Percentiles rank a stretch among this genome's conserved stretches.
Evolutionary conservation across 1,140 invertebrate species (phyloP).

Genomic region (Bombus affinis): DNA sequence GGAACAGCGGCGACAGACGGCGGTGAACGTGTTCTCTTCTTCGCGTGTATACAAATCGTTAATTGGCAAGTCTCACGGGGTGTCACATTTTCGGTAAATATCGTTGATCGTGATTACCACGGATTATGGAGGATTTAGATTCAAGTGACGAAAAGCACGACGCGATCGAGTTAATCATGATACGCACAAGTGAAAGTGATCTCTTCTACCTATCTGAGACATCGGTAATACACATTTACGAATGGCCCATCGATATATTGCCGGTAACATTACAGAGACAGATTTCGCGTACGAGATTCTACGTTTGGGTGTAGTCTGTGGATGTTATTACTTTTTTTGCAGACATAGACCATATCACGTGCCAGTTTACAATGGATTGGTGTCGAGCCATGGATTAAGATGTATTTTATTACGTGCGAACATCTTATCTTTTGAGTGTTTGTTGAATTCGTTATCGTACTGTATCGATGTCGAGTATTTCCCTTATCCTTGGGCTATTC

Average conservation of each 20-base stretch:
- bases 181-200: constrained; percentile 56
- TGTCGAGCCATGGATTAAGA: constrained; percentile 49
- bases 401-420: constrained; percentile 53
- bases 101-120: neutral
- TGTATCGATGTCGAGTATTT: constrained; percentile 66
- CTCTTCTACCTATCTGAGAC: constrained; percentile 3
- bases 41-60: neutral
- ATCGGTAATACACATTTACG: constrained; percentile 45
- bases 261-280: neutral
- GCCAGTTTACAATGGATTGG: constrained; percentile 38
- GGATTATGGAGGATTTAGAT: neutral
- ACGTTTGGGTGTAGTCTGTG: neutral
- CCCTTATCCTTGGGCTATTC: constrained; percentile 32
- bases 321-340: constrained; percentile 1
- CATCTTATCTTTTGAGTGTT: constrained; percentile 72
- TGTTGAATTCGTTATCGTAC: constrained; percentile 69
- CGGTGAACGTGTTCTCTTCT: constrained; percentile 9
- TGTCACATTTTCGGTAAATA: neutral
- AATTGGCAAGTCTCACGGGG: neutral
- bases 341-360: constrained; percentile 8
- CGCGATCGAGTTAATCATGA: neutral
- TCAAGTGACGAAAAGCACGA: constrained; percentile 41
- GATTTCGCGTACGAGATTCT: constrained; percentile 10
- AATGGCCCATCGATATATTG: constrained; percentile 6
- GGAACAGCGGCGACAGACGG: neutral